Evolutionary conservation across 2,113 vertebrate species (phyloP).

Genomic region (Hoplias malabaricus): DNA sequence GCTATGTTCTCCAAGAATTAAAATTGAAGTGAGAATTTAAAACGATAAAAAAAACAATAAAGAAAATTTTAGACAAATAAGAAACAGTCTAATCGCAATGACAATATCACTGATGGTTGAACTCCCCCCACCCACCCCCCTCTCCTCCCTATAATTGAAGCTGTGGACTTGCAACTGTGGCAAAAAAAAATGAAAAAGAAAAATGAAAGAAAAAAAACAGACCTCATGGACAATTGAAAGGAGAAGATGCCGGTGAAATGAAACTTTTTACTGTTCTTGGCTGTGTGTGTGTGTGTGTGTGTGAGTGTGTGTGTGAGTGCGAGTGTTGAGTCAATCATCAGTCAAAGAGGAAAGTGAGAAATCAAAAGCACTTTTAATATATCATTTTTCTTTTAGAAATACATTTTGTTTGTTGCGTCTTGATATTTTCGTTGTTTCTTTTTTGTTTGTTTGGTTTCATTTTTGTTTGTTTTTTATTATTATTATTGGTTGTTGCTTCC

Average conservation of each 20-base stretch:
- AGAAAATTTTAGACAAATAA: constrained; percentile 86
- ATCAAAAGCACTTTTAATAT: constrained; percentile 86
- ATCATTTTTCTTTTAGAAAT: constrained; percentile 78
- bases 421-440: constrained; percentile 80
- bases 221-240: constrained; percentile 80
- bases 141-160: constrained; percentile 68
- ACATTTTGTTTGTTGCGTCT: constrained; percentile 83
- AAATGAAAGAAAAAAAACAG: constrained; percentile 38
- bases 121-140: constrained; percentile 60
- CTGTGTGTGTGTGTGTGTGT: constrained; percentile 71
- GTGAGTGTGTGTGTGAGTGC: constrained; percentile 56
- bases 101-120: constrained; percentile 84
- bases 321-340: constrained; percentile 75
- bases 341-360: constrained; percentile 78
- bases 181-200: constrained; percentile 54
- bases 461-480: constrained; percentile 79
- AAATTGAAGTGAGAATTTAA: constrained; percentile 99
- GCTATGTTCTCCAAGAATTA: constrained; percentile 99
- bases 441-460: constrained; percentile 18
- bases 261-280: constrained; percentile 62
- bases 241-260: constrained; percentile 73
- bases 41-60: constrained; percentile 93
- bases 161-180: constrained; percentile 77
- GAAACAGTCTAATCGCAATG: constrained; percentile 90
- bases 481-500: constrained; percentile 82